Evolutionary conservation across 2,888 invertebrate genomes (phyloP).

Genomic region (Agapetus fuscipes): DNA sequence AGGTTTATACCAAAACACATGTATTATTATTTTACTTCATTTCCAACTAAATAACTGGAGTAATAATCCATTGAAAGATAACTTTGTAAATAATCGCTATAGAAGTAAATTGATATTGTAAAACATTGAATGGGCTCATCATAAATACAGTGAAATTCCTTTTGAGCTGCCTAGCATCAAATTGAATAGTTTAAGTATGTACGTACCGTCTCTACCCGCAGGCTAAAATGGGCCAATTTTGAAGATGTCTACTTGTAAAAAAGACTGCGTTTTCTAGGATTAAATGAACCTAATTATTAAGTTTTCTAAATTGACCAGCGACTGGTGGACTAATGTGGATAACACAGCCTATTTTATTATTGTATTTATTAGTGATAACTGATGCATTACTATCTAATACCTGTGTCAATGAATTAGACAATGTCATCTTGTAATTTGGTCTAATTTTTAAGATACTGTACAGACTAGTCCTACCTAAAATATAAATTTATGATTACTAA

Average conservation of each 20-base stretch:
- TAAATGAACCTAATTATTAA: constrained; percentile 8
- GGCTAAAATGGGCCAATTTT: too few species aligned
- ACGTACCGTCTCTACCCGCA: too few species aligned
- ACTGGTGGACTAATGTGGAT: constrained; percentile 7
- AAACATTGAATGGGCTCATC: too few species aligned
- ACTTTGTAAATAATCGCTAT: too few species aligned
- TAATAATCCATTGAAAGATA: too few species aligned
- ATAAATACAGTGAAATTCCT: too few species aligned
- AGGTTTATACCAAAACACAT: too few species aligned
- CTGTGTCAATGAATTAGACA: constrained; percentile 7
- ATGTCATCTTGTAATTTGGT: constrained; percentile 3
- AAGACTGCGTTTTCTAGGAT: constrained; percentile 19
- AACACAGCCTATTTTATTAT: constrained; percentile 15
- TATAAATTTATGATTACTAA: constrained; percentile 12
- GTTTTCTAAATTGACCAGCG: constrained; percentile 21
- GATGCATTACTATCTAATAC: constrained; percentile 4
- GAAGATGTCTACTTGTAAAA: constrained; percentile 7
- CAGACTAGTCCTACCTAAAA: constrained; percentile 18
- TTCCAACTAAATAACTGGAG: too few species aligned
- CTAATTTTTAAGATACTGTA: constrained; percentile 9
- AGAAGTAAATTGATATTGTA: too few species aligned
- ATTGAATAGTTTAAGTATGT: too few species aligned
- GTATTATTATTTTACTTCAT: too few species aligned
- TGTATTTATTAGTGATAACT: constrained; percentile 5
- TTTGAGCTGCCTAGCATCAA: too few species aligned